phyloP scores from a whole-genome alignment of 2,888 invertebrate species.

The Ceriagrion tenellum region DNA sequence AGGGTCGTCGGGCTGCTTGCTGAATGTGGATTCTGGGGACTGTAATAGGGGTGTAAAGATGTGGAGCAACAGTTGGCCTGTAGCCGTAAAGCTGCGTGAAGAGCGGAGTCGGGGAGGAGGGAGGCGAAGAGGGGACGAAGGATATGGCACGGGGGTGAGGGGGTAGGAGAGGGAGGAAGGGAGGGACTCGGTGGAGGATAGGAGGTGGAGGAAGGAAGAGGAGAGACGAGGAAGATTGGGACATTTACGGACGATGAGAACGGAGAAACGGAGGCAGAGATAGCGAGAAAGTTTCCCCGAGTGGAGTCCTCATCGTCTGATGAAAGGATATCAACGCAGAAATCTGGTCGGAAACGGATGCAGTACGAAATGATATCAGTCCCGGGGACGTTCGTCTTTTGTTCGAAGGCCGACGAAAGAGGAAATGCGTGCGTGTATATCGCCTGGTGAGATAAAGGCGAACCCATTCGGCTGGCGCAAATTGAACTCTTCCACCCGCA shows the following conservation, averaged over 20 bases:
- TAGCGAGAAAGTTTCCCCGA: conserved; percentile 16
- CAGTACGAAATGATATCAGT: neutral
- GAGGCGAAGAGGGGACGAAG: neutral
- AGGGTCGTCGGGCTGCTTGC: neutral
- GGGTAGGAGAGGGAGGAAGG: too few species aligned
- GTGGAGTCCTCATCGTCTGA: neutral
- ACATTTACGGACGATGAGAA: neutral
- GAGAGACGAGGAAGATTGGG: conserved; percentile 5
- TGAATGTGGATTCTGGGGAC: conserved; percentile 61
- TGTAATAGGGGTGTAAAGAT: conserved; percentile 67
- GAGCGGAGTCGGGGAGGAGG: neutral
- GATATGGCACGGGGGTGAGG: neutral
- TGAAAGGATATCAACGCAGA: conserved; percentile 17
- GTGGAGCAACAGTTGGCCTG: conserved; percentile 62
- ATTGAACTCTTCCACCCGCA: neutral
- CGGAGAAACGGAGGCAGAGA: neutral
- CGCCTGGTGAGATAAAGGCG: neutral
- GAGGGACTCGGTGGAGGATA: neutral
- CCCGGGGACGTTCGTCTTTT: neutral
- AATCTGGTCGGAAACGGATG: conserved; percentile 39
- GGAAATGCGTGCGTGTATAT: neutral
- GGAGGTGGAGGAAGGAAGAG: neutral
- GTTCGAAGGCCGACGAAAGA: neutral
- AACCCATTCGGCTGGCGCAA: neutral
- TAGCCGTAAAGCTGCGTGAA: conserved; percentile 64